Conservation (phyloP, 2,113 vertebrate species). For the Athene cunicularia region DNA sequence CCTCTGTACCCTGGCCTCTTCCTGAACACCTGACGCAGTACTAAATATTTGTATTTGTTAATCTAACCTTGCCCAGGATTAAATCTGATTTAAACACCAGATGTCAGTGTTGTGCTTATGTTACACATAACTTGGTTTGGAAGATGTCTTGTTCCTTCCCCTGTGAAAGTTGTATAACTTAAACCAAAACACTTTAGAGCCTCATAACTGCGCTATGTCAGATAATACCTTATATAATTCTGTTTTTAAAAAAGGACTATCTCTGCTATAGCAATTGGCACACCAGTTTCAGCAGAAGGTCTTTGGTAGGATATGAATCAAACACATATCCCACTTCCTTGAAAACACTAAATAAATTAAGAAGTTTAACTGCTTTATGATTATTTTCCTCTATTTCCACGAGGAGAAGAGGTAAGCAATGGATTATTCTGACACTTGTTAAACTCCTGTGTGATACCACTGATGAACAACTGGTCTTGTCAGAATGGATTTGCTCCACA, state of each 20-base stretch:
- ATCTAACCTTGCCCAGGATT: not conserved
- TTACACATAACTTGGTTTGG: slow-evolving; percentile 9
- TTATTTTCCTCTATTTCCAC: not conserved
- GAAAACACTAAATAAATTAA: not conserved
- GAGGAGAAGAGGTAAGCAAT: not conserved
- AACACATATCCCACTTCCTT: not conserved
- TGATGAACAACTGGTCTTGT: accelerated
- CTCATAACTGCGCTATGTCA: not conserved
- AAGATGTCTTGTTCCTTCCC: not conserved
- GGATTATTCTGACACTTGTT: not conserved
- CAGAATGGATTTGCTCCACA: not conserved
- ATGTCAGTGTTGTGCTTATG: slow-evolving; percentile 79
- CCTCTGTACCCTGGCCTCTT: not conserved
- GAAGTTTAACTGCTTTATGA: not conserved
- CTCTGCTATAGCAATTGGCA: not conserved
- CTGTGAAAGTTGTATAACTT: not conserved
- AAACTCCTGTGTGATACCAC: not conserved
- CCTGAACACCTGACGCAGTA: not conserved
- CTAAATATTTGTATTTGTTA: not conserved
- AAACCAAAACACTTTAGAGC: not conserved
- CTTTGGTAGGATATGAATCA: not conserved
- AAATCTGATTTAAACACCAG: slow-evolving; percentile 66
- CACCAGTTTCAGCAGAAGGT: not conserved
- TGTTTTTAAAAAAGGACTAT: not conserved
- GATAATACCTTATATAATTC: not conserved